Percentiles rank a stretch among this genome's conserved stretches.
Evolutionary conservation across 2,888 invertebrate species (phyloP).

Genomic region (Leptopilina myrica): DNA sequence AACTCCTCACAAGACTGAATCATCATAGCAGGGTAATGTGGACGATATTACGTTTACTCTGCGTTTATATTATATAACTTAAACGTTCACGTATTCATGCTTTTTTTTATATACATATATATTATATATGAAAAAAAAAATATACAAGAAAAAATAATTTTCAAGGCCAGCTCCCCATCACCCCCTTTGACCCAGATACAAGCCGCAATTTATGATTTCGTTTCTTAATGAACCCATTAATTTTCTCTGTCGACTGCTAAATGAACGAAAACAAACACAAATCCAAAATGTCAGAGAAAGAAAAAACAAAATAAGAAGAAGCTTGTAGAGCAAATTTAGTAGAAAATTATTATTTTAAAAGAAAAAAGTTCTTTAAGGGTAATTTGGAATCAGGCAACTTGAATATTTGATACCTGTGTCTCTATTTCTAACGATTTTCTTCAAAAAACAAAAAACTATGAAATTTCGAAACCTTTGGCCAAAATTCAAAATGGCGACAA

Average conservation of each 20-base stretch:
- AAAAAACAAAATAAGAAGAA: background rate
- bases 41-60: conserved; percentile 55
- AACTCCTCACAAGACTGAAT: conserved; percentile 63
- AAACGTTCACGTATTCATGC: conserved; percentile 41
- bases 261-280: conserved; percentile 22
- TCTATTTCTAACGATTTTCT: too few species aligned
- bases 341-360: too few species aligned
- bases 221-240: conserved; percentile 43
- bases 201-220: conserved; percentile 4
- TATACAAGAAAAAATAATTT: conserved; percentile 3
- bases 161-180: conserved; percentile 18
- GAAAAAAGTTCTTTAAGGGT: too few species aligned
- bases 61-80: conserved; percentile 32
- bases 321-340: too few species aligned
- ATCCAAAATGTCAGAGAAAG: conserved; percentile 35
- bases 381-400: too few species aligned
- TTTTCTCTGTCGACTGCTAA: conserved; percentile 54
- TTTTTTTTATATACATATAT: conserved; percentile 25
- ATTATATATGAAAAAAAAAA: too few species aligned
- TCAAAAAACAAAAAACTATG: too few species aligned
- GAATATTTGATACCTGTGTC: too few species aligned
- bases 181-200: background rate
- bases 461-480: too few species aligned
- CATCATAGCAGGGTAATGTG: conserved; percentile 62
- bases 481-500: too few species aligned